Percentiles rank a stretch among this genome's conserved stretches.
phyloP scores from a whole-genome alignment of 2,888 invertebrate species.

The Cartodere bifasciata region DNA sequence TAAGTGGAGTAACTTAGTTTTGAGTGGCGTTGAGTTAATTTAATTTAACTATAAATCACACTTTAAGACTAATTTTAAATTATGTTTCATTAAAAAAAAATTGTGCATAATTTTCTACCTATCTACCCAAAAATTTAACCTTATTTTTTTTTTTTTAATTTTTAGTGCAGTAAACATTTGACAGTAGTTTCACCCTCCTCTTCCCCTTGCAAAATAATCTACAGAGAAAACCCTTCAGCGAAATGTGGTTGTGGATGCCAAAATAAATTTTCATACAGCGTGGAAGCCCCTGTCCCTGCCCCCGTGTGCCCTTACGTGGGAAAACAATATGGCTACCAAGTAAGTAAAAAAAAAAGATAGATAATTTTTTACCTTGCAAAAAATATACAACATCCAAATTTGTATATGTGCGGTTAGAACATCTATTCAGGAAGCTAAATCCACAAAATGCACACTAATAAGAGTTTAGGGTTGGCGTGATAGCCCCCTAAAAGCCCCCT shows the following conservation, averaged over 20 bases:
- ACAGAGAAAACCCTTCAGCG: slow-evolving; percentile 19
- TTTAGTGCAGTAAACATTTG: slow-evolving; percentile 29
- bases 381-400: neutral
- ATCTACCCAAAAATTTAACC: slow-evolving; percentile 5
- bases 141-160: slow-evolving; percentile 11
- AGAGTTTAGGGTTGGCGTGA: no score
- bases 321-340: slow-evolving; percentile 13
- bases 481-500: no score
- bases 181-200: slow-evolving; percentile 23
- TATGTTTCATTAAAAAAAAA: no score
- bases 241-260: slow-evolving; percentile 15
- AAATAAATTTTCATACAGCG: slow-evolving; percentile 9
- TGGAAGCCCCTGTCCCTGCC: slow-evolving; percentile 12
- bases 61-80: no score
- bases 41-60: no score
- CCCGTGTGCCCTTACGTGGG: slow-evolving; percentile 5
- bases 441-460: no score
- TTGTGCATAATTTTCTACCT: no score
- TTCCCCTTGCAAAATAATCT: slow-evolving; percentile 25
- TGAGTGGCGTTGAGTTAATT: no score
- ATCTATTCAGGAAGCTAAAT: no score
- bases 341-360: slow-evolving; percentile 4
- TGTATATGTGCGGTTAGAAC: slow-evolving; percentile 2
- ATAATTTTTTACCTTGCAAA: slow-evolving; percentile 1
- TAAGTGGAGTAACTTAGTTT: no score